Evolutionary conservation across 1,140 invertebrate species (phyloP).

Genomic region (Drosophila ogumai): DNA sequence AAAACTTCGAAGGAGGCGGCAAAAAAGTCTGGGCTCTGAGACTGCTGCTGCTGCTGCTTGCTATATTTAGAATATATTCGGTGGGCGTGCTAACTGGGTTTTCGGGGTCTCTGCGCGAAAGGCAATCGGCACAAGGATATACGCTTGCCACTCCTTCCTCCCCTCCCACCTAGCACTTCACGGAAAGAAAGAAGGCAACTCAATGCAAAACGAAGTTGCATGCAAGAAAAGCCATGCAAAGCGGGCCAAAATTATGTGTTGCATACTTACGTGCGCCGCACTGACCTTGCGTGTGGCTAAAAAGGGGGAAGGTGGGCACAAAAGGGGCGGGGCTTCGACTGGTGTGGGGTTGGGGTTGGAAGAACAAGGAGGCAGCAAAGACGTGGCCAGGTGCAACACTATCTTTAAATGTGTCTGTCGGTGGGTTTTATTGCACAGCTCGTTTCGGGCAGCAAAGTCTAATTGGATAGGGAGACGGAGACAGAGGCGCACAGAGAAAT

Average conservation of each 20-base stretch:
- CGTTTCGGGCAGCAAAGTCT: constrained; percentile 72
- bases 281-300: constrained; percentile 71
- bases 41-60: constrained; percentile 10
- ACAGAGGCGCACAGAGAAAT: not conserved
- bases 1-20: constrained; percentile 12
- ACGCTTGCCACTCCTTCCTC: constrained; percentile 16
- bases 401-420: constrained; percentile 35
- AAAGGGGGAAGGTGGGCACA: not conserved
- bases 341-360: too few relatives aligned
- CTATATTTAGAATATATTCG: constrained; percentile 51
- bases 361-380: constrained; percentile 15
- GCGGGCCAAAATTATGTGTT: constrained; percentile 73
- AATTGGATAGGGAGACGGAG: constrained; percentile 71
- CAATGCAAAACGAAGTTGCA: constrained; percentile 44
- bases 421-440: constrained; percentile 71
- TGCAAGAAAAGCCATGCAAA: constrained; percentile 58
- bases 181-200: not conserved
- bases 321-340: not conserved
- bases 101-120: not conserved
- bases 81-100: constrained; percentile 36
- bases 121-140: constrained; percentile 62
- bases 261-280: constrained; percentile 77
- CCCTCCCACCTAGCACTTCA: too few relatives aligned
- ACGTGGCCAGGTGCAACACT: constrained; percentile 39
- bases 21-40: constrained; percentile 13